Percentiles rank a stretch among this genome's conserved stretches.
Conservation (phyloP, 2,113 vertebrate species). For the Planiliza haematocheilus region DNA sequence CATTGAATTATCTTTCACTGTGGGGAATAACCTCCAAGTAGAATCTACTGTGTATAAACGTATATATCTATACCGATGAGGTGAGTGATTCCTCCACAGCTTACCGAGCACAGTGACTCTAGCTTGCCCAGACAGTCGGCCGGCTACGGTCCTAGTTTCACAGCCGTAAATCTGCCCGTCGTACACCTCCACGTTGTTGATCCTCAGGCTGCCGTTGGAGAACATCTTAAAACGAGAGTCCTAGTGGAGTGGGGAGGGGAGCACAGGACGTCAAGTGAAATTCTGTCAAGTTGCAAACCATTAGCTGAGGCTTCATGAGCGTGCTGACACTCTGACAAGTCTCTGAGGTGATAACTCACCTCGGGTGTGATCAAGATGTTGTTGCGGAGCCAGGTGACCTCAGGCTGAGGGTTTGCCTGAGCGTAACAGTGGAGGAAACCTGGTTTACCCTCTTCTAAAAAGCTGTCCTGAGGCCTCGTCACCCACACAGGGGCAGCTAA, state of each 20-base stretch:
- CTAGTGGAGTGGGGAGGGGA: conserved; percentile 76
- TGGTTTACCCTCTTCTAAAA: conserved; percentile 92
- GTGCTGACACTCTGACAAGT: neutral
- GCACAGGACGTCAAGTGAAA: neutral
- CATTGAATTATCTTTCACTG: neutral
- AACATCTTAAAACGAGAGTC: conserved; percentile 90
- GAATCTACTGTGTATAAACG: neutral
- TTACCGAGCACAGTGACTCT: conserved; percentile 90
- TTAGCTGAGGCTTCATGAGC: neutral
- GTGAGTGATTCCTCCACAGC: conserved; percentile 24
- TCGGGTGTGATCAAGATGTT: conserved; percentile 85
- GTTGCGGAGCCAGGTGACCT: conserved; percentile 91
- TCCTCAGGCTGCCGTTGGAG: conserved; percentile 91
- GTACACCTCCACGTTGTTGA: conserved; percentile 95
- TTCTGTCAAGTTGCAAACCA: neutral
- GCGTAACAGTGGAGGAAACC: conserved; percentile 95
- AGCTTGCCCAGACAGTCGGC: conserved; percentile 87
- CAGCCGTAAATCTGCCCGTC: conserved; percentile 91
- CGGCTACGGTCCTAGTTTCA: conserved; percentile 86
- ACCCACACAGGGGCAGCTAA: conserved; percentile 94
- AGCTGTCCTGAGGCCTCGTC: conserved; percentile 89
- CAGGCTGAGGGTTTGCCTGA: conserved; percentile 88
- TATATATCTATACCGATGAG: neutral
- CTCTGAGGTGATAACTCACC: conserved; percentile 75
- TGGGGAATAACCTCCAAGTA: conserved; percentile 6